Evolutionary conservation across 2,113 vertebrate genomes (phyloP).

Genomic region (Phrynosoma blainvillii): DNA sequence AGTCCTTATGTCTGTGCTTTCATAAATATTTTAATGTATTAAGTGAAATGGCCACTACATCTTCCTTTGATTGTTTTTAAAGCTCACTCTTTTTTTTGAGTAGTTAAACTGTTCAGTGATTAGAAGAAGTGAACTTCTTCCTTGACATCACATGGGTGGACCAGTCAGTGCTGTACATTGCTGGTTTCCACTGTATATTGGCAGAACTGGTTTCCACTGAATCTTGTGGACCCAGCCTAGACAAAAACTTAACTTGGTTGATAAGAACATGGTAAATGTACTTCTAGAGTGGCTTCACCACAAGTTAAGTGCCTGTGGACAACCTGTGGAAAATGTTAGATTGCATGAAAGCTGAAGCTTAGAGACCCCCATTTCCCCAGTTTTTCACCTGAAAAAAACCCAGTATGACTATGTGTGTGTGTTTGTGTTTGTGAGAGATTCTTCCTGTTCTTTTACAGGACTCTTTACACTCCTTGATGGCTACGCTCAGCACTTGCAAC

Average conservation of each 20-base stretch:
- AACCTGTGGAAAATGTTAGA: neutral
- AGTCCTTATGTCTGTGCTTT: neutral
- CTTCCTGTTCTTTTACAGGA: conserved; percentile 76
- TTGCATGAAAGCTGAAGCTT: neutral
- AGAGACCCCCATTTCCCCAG: neutral
- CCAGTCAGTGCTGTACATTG: neutral
- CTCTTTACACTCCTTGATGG: conserved; percentile 92
- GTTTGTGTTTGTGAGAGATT: neutral
- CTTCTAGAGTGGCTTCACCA: neutral
- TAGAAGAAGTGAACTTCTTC: neutral
- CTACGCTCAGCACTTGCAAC: conserved; percentile 88
- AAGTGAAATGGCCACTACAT: neutral
- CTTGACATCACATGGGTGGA: neutral
- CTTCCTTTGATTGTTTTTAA: neutral
- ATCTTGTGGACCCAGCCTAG: neutral
- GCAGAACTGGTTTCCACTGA: neutral
- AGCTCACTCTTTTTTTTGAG: neutral
- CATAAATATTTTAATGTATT: neutral
- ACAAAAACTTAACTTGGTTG: neutral
- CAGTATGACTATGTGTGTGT: too few species aligned
- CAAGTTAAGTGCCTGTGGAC: neutral
- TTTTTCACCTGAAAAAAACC: neutral
- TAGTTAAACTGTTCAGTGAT: neutral
- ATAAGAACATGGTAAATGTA: neutral
- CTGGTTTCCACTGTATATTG: neutral